A percentile compares a stretch with the other conserved stretches of the same genome.
These are phyloP conservation scores for Platyura marginata DNA, from an alignment of 1,140 invertebrate species.

Conservation along the genomic window DNA sequence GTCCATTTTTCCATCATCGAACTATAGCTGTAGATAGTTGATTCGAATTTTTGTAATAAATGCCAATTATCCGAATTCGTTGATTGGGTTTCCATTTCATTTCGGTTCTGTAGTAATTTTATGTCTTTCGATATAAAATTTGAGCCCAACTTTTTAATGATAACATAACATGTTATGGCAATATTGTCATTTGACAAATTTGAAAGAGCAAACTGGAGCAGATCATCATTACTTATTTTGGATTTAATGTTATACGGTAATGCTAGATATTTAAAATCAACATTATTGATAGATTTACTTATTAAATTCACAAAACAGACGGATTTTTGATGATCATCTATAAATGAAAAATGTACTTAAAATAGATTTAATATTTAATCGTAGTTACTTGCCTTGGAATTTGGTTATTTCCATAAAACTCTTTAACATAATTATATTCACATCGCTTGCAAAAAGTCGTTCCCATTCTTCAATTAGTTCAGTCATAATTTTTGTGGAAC, in stretches of 20 bases:
- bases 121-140: constrained; percentile 18
- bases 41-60: constrained; percentile 30
- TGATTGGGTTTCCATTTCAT: constrained; percentile 8
- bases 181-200: constrained; percentile 12
- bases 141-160: constrained; percentile 12
- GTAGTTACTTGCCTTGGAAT: background rate
- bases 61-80: constrained; percentile 12
- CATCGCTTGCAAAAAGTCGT: constrained; percentile 30
- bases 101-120: constrained; percentile 13
- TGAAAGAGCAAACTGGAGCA: constrained; percentile 17
- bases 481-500: constrained; percentile 24
- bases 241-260: constrained; percentile 7
- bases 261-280: constrained; percentile 1
- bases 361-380: too few relatives aligned
- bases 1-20: too few relatives aligned
- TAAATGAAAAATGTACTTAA: background rate
- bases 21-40: constrained; percentile 20
- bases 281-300: background rate
- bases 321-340: background rate
- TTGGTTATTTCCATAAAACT: constrained; percentile 15
- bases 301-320: background rate
- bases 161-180: constrained; percentile 9
- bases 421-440: constrained; percentile 29
- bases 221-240: constrained; percentile 12
- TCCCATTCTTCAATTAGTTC: constrained; percentile 37